Percentiles rank a stretch among this genome's conserved stretches.
phyloP scores from a whole-genome alignment of 2,888 invertebrate genomes.

The Ormyrus rosae region DNA sequence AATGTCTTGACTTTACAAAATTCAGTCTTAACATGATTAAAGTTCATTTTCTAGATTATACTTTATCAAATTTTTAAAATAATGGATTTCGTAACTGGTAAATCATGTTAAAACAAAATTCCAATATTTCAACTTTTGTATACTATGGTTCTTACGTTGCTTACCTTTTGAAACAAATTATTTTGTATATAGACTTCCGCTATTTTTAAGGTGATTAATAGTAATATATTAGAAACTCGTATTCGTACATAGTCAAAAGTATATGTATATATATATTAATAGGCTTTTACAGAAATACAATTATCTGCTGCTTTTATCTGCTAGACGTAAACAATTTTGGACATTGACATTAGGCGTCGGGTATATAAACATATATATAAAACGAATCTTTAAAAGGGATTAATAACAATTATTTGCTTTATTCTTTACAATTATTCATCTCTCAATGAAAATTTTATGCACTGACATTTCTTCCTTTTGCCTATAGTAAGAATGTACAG shows the following conservation, averaged over 20 bases:
- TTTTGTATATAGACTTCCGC: background rate
- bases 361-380: background rate
- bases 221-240: slow-evolving; percentile 21
- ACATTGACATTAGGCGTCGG: slow-evolving; percentile 6
- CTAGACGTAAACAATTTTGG: slow-evolving; percentile 27
- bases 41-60: background rate
- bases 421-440: slow-evolving; percentile 8
- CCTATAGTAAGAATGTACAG: slow-evolving; percentile 7
- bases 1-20: background rate
- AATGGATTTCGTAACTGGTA: too few species aligned
- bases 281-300: slow-evolving; percentile 41
- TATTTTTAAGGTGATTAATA: slow-evolving; percentile 25
- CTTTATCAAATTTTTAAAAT: too few species aligned
- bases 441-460: slow-evolving; percentile 13
- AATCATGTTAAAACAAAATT: too few species aligned
- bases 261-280: slow-evolving; percentile 27
- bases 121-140: background rate
- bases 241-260: slow-evolving; percentile 37
- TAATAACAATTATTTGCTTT: slow-evolving; percentile 7
- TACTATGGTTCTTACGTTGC: slow-evolving; percentile 19
- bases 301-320: background rate
- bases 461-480: background rate
- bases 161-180: background rate
- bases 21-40: background rate
- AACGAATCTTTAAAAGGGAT: slow-evolving; percentile 7